phyloP scores from a whole-genome alignment of 1,140 invertebrate species.

The Melipona quadrifasciata region DNA sequence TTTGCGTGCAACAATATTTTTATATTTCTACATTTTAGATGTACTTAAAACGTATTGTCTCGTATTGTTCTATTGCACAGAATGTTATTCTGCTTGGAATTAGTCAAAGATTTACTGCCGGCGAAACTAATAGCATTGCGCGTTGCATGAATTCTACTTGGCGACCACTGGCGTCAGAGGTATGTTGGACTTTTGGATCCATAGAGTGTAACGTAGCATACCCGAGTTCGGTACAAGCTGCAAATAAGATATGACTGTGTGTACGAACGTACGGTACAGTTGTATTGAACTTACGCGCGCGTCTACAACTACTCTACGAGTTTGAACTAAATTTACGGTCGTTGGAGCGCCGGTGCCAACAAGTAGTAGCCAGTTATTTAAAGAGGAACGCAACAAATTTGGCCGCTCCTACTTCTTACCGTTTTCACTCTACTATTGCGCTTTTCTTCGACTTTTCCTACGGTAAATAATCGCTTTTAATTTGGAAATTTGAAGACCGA shows the following conservation, averaged over 20 bases:
- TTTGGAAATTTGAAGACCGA: not conserved
- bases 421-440: not conserved
- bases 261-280: not conserved
- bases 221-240: not conserved
- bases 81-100: no score
- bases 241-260: not conserved
- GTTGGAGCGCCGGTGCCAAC: not conserved
- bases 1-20: no score
- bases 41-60: no score
- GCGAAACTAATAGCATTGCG: not conserved
- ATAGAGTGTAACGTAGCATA: not conserved
- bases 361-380: not conserved
- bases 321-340: conserved; percentile 3
- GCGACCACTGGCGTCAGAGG: not conserved
- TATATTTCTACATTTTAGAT: no score
- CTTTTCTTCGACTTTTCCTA: not conserved
- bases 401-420: no score
- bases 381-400: not conserved
- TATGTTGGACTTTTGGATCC: conserved; percentile 5
- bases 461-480: not conserved
- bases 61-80: not conserved
- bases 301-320: not conserved
- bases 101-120: not conserved
- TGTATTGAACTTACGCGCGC: not conserved
- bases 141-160: not conserved